Evolutionary conservation across 1,140 invertebrate genomes (phyloP).

Genomic region (Anagrus nilaparvatae): DNA sequence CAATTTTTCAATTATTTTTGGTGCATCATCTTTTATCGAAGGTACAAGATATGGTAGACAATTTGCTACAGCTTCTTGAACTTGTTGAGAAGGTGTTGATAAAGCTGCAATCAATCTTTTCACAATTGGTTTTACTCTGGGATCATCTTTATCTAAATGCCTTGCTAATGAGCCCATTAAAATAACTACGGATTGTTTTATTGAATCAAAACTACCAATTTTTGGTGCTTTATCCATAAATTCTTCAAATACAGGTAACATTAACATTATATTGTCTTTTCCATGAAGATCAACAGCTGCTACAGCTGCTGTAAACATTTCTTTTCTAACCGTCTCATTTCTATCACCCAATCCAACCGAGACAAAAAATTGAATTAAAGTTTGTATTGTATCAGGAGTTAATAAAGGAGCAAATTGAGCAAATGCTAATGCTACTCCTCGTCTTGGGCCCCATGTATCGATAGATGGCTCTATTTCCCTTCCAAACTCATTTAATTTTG

Average conservation of each 20-base stretch:
- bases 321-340: slow-evolving; percentile 66
- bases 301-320: slow-evolving; percentile 91
- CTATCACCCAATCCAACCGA: slow-evolving; percentile 78
- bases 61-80: slow-evolving; percentile 96
- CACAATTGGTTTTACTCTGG: slow-evolving; percentile 84
- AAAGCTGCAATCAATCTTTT: slow-evolving; percentile 81
- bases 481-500: slow-evolving; percentile 84
- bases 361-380: slow-evolving; percentile 76
- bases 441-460: slow-evolving; percentile 80
- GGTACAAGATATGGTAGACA: slow-evolving; percentile 90
- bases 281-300: slow-evolving; percentile 85
- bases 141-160: slow-evolving; percentile 86
- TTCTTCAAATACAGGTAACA: slow-evolving; percentile 82
- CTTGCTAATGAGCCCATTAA: slow-evolving; percentile 92
- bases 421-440: slow-evolving; percentile 77
- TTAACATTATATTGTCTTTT: slow-evolving; percentile 53
- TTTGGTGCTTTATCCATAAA: slow-evolving; percentile 85
- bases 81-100: slow-evolving; percentile 92
- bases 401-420: slow-evolving; percentile 63
- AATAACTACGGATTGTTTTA: slow-evolving; percentile 91
- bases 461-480: slow-evolving; percentile 73
- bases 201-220: slow-evolving; percentile 81
- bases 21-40: slow-evolving; percentile 82
- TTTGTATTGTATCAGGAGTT: slow-evolving; percentile 53
- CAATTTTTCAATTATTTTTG: slow-evolving; percentile 77